These are phyloP conservation scores for Rhizomys pruinosus DNA, from an alignment of 2,113 vertebrate species.

Conservation along the genomic window DNA sequence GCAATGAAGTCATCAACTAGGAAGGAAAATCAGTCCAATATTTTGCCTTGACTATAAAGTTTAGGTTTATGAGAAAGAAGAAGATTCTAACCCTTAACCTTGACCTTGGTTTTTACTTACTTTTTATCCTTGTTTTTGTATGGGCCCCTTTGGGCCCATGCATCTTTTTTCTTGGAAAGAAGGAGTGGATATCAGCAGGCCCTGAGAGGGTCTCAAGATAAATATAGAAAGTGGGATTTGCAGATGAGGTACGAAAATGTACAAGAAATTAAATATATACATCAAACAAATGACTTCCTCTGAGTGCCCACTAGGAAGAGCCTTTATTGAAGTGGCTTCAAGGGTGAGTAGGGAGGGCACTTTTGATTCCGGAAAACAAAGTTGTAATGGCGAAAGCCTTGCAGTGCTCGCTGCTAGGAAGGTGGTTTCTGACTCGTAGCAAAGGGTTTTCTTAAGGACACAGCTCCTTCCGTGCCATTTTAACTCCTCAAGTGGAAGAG, in stretches of 20 bases:
- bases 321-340: constrained; percentile 75
- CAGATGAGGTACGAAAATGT: constrained; percentile 68
- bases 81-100: constrained; percentile 16
- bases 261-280: constrained; percentile 82
- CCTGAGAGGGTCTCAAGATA: constrained; percentile 65
- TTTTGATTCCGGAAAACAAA: constrained; percentile 48
- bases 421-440: constrained; percentile 40
- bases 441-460: constrained; percentile 29
- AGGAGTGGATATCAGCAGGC: constrained; percentile 27
- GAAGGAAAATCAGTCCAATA: constrained; percentile 49
- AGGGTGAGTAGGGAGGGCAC: constrained; percentile 58
- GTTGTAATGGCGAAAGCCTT: constrained; percentile 51
- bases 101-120: constrained; percentile 63
- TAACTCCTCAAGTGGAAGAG: constrained; percentile 29
- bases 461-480: background rate
- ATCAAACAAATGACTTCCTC: constrained; percentile 77
- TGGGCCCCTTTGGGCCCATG: background rate
- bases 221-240: constrained; percentile 74
- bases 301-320: constrained; percentile 65
- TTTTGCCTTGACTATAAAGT: constrained; percentile 56
- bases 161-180: constrained; percentile 51
- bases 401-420: constrained; percentile 7
- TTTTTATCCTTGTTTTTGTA: constrained; percentile 21
- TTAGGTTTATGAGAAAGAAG: constrained; percentile 21
- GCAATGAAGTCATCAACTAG: constrained; percentile 62